Evolutionary conservation across 1,140 invertebrate species (phyloP), one percentile per base, ranked within the genome.

Genomic region (Drosophila burlai): DNA sequence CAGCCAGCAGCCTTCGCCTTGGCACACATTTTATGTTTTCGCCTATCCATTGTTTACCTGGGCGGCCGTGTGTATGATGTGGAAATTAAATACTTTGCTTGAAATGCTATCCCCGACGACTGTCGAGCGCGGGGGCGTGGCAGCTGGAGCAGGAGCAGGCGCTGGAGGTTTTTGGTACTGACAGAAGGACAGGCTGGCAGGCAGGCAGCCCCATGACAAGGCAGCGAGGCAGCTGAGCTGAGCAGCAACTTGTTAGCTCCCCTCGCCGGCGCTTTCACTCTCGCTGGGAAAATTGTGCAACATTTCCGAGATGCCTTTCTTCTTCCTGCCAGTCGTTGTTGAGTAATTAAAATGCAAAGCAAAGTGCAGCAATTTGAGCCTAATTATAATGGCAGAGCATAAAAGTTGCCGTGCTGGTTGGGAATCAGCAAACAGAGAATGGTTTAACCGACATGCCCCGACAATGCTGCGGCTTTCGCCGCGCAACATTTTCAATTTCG

Each of bases 11-110:
- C 85, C 84, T 89, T 87, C 84, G 85, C 84, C 84, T 87, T 87
- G 84, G 84, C 84, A 87, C 77, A 87, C 85, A 89, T 89, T 89
- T 90, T 61, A 75, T 66, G 81, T 26, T 45, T 50, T 59, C 43
- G 47, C 55, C 63, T 42, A 40, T 26, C 62, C 83, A 77, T 84
- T 86, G 65, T 86, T 87, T 60, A 77, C 66, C 50, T 80, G 60
- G 47, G 64, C 58, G 60, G 54, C 42, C 67, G 79, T 86, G 65
- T 86, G 83, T 86, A 45, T 82, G 83, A 74, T 81, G 68, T 81
- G 78, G 81, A 85, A 89, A 89, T 89, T 89, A 89, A 89, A 89
- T 89, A 89, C 85, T 89, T 89, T 89, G 73, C 84, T 64, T 89
- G 84, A 83, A 89, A 87, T 87, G 84, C 65, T 78, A 89, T 57